phyloP scores from a whole-genome alignment of 1,140 invertebrate species.

The Heliconius nattereri region DNA sequence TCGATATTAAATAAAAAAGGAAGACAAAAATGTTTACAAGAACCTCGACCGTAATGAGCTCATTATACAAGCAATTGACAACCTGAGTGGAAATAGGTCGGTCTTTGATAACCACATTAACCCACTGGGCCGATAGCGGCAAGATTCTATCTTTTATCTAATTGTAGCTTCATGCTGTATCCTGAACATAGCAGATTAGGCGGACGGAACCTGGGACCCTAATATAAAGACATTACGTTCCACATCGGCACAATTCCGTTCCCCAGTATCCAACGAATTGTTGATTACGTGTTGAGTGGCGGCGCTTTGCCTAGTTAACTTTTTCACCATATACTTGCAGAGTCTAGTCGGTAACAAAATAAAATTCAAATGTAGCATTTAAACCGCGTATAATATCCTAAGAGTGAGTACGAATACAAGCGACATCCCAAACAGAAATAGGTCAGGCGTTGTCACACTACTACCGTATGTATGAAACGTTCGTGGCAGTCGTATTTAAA shows the following conservation, averaged over 20 bases:
- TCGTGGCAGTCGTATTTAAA: constrained; percentile 58
- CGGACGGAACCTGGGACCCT: not conserved
- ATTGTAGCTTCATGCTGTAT: not conserved
- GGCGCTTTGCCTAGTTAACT: too few relatives aligned
- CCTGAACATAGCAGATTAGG: not conserved
- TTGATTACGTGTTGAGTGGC: too few relatives aligned
- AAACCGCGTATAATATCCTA: not conserved
- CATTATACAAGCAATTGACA: constrained; percentile 9
- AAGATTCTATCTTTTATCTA: not conserved
- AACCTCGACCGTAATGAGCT: not conserved
- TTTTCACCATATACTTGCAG: not conserved
- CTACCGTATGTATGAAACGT: constrained; percentile 68
- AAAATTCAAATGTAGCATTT: not conserved
- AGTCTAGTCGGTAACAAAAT: not conserved
- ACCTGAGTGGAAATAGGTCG: constrained; percentile 1
- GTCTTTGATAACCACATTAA: not conserved
- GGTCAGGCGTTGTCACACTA: constrained; percentile 50
- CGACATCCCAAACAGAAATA: constrained; percentile 46
- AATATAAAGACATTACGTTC: not conserved
- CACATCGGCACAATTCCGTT: too few relatives aligned
- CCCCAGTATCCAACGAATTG: too few relatives aligned
- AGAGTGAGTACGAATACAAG: constrained; percentile 1
- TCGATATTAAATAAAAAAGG: not conserved
- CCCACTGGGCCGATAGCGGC: not conserved
- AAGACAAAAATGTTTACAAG: not conserved